Evolutionary conservation across 2,113 vertebrate species (phyloP), one percentile per base, ranked within the genome.

Genomic region (Columba janthina): DNA sequence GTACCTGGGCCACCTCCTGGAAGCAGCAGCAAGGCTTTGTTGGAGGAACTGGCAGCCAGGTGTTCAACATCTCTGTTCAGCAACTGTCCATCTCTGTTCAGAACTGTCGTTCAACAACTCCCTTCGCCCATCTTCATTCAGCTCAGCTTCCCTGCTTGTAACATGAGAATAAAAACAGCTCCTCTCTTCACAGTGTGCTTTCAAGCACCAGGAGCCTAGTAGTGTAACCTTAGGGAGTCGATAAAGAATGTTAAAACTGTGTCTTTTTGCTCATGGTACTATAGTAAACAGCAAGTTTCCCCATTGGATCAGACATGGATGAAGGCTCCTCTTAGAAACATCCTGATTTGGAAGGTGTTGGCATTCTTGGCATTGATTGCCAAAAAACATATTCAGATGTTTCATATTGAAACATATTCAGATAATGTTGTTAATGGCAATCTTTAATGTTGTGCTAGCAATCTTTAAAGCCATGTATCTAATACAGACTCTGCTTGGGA

Each of bases 401-500:
- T 38, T 38, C 38, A 38, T 38, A 38, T 38, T 38, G 46, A 54
- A 60, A 56, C 7, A 6, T 32, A 20, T 31, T 82, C 66, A 71
- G 22, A 38, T 82, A 15, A 8, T 46, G 36, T 60, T 46, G 26
- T 36, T 75, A 82, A 44, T 4, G 64, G 54, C 42, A 73, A 13
- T 38, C 38, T 38, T 38, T 38, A 38, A 12, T 38, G 38, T 29
- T 28, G 5, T 0, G 0, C 17, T 70, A 61, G 32, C 9, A 34
- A 22, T 60, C 78, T 74, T 92, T 50, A 7, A 89, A 66, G 20
- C 32, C 3, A 5, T 11, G 2, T 57, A 18, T 77, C n/a, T 65
- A 57, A 31, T 5, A 38, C 0, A 67, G 56, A 15, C 54, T 65
- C 3, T n/a, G 10, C 19, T 79, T 78, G 69, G 44, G 40, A 48